These are phyloP conservation scores for Artemia franciscana DNA, from an alignment of 1,140 invertebrate genomes.

Conservation along the genomic window DNA sequence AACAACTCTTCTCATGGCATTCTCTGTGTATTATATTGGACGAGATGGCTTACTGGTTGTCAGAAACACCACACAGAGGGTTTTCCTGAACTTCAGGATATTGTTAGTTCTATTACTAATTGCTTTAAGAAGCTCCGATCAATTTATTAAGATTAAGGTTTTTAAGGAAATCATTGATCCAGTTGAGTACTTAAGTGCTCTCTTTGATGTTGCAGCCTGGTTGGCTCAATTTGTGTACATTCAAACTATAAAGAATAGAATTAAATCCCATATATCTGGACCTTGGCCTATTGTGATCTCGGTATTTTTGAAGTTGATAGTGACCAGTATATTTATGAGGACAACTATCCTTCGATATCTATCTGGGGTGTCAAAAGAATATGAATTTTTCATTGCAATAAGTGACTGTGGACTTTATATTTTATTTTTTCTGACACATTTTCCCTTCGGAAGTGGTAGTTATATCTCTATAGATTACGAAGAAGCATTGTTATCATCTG, in stretches of 20 bases:
- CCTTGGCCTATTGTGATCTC: constrained; percentile 35
- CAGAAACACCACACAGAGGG: constrained; percentile 29
- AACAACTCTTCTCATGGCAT: constrained; percentile 37
- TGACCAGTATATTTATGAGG: constrained; percentile 31
- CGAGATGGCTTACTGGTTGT: constrained; percentile 29
- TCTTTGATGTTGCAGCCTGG: constrained; percentile 45
- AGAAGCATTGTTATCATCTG: constrained; percentile 13
- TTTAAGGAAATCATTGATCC: constrained; percentile 20
- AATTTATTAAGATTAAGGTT: constrained; percentile 23
- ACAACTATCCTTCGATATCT: constrained; percentile 14
- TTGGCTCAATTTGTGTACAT: constrained; percentile 49
- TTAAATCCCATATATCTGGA: constrained; percentile 36
- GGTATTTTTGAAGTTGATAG: constrained; percentile 34
- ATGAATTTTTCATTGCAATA: constrained; percentile 16
- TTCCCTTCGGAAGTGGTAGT: constrained; percentile 14
- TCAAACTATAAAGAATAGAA: constrained; percentile 31
- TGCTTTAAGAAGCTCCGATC: constrained; percentile 34
- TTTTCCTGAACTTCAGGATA: constrained; percentile 33
- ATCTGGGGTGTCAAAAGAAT: constrained; percentile 4
- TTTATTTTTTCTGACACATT: constrained; percentile 16
- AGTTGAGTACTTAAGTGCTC: constrained; percentile 39
- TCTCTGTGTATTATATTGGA: constrained; percentile 50
- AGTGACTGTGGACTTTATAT: constrained; percentile 14
- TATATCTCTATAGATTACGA: constrained; percentile 12
- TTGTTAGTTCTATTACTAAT: constrained; percentile 32